A percentile compares a stretch with the other conserved stretches of the same genome.
Evolutionary conservation across 2,113 vertebrate species (phyloP).

Genomic region (Microcebus ravelobensis): DNA sequence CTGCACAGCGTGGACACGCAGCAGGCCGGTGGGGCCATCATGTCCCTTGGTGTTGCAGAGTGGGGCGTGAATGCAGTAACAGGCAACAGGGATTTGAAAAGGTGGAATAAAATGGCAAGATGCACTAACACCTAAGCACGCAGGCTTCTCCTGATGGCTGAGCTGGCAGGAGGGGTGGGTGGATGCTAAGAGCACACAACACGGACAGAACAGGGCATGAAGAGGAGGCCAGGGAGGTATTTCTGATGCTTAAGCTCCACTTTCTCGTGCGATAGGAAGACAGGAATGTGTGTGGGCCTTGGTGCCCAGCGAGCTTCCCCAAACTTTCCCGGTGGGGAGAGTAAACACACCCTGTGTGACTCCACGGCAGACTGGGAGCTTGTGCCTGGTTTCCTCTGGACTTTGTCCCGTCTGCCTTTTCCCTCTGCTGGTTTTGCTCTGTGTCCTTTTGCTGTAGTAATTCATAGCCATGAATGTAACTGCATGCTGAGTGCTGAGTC

Average conservation of each 20-base stretch:
- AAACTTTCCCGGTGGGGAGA: neutral
- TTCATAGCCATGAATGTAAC: neutral
- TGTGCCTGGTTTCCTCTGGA: neutral
- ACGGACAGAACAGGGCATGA: fast-evolving
- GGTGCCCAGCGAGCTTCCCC: too few relatives aligned
- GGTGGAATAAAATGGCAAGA: neutral
- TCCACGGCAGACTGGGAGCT: neutral
- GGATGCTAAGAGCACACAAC: fast-evolving
- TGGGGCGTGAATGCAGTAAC: neutral
- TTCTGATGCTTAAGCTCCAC: neutral
- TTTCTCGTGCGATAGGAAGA: neutral
- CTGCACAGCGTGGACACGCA: neutral
- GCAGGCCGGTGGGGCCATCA: neutral
- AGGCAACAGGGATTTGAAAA: neutral
- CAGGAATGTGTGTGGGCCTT: neutral
- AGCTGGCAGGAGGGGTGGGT: neutral
- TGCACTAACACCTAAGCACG: neutral
- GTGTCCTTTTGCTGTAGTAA: neutral
- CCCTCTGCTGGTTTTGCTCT: neutral
- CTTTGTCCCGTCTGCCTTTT: neutral
- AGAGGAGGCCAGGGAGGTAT: too few relatives aligned
- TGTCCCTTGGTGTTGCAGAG: neutral
- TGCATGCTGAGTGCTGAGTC: neutral
- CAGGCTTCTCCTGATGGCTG: neutral
- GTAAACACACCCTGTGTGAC: neutral